phyloP scores from a whole-genome alignment of 92 coral and sea anemone genomes.

The Epizoanthus fatuus region DNA sequence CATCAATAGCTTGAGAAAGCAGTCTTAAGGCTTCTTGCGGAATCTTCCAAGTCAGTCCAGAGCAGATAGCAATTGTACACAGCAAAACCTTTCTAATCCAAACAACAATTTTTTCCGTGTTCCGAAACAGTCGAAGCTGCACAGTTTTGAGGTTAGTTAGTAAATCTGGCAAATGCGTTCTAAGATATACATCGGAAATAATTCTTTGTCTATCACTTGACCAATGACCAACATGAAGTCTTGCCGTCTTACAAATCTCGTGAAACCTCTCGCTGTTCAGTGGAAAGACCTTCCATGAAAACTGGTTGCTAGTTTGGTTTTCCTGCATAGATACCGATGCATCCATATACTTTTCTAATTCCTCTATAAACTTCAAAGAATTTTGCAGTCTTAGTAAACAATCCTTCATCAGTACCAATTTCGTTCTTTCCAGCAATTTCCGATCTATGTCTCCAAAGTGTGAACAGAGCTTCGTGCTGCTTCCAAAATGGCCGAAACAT shows the following conservation, averaged over 20 bases:
- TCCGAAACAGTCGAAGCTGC: slow-evolving; percentile 51
- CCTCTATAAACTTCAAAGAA: slow-evolving; percentile 70
- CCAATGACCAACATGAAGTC: slow-evolving; percentile 82
- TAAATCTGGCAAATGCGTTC: slow-evolving; percentile 63
- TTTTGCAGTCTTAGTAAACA: slow-evolving; percentile 79
- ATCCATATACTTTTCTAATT: slow-evolving; percentile 74
- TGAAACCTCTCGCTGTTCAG: slow-evolving; percentile 80
- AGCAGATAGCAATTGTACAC: slow-evolving; percentile 68
- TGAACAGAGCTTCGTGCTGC: slow-evolving; percentile 73
- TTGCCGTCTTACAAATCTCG: slow-evolving; percentile 90
- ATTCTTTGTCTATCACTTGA: slow-evolving; percentile 61
- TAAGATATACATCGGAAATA: slow-evolving; percentile 67
- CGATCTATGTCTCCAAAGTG: slow-evolving; percentile 75
- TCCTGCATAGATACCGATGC: slow-evolving; percentile 57
- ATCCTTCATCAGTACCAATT: slow-evolving; percentile 75
- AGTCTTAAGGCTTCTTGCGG: slow-evolving; percentile 62
- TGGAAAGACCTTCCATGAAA: slow-evolving; percentile 63
- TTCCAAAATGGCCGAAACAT: slow-evolving; percentile 81
- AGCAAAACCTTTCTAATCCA: slow-evolving; percentile 69
- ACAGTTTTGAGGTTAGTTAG: slow-evolving; percentile 57
- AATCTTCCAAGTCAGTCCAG: slow-evolving; percentile 67
- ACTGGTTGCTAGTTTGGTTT: slow-evolving; percentile 34
- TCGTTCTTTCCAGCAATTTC: slow-evolving; percentile 78
- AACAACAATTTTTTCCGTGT: slow-evolving; percentile 38
- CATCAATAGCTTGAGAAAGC: slow-evolving; percentile 82